Evolutionary conservation across 2,113 vertebrate genomes (phyloP), one percentile per base, ranked within the genome.

Genomic region (Peromyscus maniculatus): DNA sequence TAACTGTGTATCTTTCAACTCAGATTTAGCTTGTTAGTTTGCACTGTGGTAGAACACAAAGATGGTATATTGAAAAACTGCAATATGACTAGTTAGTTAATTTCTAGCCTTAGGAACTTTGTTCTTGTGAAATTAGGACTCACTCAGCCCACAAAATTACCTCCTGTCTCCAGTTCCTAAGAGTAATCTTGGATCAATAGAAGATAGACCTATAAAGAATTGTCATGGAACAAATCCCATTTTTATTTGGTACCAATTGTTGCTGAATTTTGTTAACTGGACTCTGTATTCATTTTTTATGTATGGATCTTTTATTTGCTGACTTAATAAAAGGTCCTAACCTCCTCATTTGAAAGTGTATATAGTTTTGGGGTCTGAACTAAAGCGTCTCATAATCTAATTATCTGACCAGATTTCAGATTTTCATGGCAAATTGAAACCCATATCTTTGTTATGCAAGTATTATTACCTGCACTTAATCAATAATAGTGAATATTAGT

Each of bases 401-500:
- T 82, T 87, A 52, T 75, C 21, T 94, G 2, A 19, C 10, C 57
- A 21, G 3, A 62, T 10, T 90, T 92, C 10, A 94, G 57, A 80
- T 22, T 74, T 83, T 87, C 15, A 82, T 17, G 89, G 13, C 5
- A 9, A 84, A 59, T 19, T 84, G 2, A 7, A 84, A n/a, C 52
- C 5, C 4, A 10, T 88, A 62, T 75, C 12, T 83, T 31, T 82
- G 21, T 12, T 67, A 24, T 93, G 0, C 15, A 71, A 57, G 1
- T 15, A 57, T 36, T 71, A 43, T 66, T 83, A 66, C 3, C 26
- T 91, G 11, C 0, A 83, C 91, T 71, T 84, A 93, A 78, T 69
- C 79, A 84, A 89, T 72, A 74, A 8, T 67, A 74, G 22, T 92
- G 17, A 82, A 36, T 90, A 92, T 82, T 78, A 94, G 90, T 92